phyloP scores from a whole-genome alignment of 2,113 vertebrate species.

The Lepidothrix coronata region DNA sequence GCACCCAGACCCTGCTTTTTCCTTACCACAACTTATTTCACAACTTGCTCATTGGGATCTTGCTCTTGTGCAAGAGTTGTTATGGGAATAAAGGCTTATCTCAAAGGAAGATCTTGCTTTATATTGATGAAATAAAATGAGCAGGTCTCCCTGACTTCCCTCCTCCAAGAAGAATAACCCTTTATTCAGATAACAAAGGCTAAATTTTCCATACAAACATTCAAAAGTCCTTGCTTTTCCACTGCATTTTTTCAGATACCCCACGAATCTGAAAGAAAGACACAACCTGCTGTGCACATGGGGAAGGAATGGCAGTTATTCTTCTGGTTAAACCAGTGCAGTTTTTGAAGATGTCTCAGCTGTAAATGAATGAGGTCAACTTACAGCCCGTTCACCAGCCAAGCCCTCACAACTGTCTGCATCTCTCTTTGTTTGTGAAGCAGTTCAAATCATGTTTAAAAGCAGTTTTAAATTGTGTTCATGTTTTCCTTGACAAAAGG shows the following conservation, averaged over 20 bases:
- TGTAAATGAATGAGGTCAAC: not conserved
- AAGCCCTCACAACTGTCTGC: not conserved
- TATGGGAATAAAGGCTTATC: not conserved
- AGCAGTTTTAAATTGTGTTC: not conserved
- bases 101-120: not conserved
- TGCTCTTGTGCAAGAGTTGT: not conserved
- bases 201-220: not conserved
- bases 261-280: not conserved
- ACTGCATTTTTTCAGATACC: not conserved
- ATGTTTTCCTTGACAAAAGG: not conserved
- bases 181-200: not conserved
- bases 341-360: not conserved
- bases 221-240: not conserved
- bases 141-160: not conserved
- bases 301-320: not conserved
- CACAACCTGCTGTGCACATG: not conserved
- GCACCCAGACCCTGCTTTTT: fast-evolving
- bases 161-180: not conserved
- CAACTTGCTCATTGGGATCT: not conserved
- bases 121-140: not conserved
- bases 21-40: not conserved
- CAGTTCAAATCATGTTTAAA: not conserved
- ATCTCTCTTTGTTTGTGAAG: not conserved
- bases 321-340: not conserved
- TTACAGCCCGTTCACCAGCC: not conserved